Percentiles rank a stretch among this genome's conserved stretches.
These are phyloP conservation scores for Thalassophryne amazonica DNA, from an alignment of 2,797 vertebrate species.

Conservation along the genomic window DNA sequence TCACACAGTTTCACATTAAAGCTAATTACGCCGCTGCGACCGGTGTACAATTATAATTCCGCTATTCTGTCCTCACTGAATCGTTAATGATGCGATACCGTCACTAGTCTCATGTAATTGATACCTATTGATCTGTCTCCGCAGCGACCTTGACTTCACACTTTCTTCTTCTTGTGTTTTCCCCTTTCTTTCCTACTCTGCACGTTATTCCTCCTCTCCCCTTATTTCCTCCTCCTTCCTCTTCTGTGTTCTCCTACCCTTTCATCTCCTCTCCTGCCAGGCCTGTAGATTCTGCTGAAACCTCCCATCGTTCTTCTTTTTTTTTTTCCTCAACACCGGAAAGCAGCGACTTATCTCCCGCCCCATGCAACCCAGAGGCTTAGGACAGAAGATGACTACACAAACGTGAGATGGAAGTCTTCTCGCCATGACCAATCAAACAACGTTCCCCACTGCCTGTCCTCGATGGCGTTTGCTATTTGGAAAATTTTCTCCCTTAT, in stretches of 20 bases:
- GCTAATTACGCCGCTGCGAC: slow-evolving; percentile 10
- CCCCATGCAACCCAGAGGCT: slow-evolving; percentile 64
- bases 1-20: slow-evolving; percentile 34
- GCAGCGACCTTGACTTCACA: slow-evolving; percentile 47
- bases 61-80: slow-evolving; percentile 28
- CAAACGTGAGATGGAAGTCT: slow-evolving; percentile 43
- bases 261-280: slow-evolving; percentile 45
- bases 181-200: background rate
- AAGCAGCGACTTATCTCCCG: slow-evolving; percentile 70
- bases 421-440: slow-evolving; percentile 59
- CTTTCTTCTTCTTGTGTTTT: background rate
- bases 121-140: slow-evolving; percentile 36
- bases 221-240: background rate
- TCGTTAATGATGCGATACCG: slow-evolving; percentile 35
- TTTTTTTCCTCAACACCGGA: slow-evolving; percentile 72
- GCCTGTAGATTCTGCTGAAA: slow-evolving; percentile 77
- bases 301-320: slow-evolving; percentile 66
- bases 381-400: slow-evolving; percentile 58
- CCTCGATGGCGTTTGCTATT: background rate
- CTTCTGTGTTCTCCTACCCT: background rate
- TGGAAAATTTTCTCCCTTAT: slow-evolving; percentile 17
- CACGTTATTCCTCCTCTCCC: background rate
- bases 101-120: slow-evolving; percentile 44
- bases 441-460: slow-evolving; percentile 36
- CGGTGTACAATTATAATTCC: slow-evolving; percentile 12